Evolutionary conservation across 2,113 vertebrate species (phyloP).

Genomic region (Gallinago paraguaiae): DNA sequence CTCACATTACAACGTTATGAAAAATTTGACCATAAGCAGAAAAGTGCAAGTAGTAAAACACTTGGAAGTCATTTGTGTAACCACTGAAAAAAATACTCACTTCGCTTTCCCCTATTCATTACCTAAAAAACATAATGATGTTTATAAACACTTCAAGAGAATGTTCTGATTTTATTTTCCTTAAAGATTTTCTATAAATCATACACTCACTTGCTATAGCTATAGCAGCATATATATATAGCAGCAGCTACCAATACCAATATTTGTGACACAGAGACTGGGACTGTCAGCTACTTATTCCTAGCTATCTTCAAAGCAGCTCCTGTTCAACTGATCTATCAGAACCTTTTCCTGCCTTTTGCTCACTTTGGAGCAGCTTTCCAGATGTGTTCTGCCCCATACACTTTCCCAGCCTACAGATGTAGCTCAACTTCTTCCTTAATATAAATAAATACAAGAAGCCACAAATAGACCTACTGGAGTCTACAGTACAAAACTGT

Average conservation of each 20-base stretch:
- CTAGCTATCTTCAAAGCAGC: not conserved
- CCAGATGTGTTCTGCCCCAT: not conserved
- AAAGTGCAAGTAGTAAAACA: not conserved
- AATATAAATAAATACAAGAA: not conserved
- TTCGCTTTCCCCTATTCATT: not conserved
- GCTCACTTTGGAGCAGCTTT: not conserved
- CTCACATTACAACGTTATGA: not conserved
- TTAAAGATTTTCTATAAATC: not conserved
- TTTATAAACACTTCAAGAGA: not conserved
- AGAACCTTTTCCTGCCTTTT: not conserved
- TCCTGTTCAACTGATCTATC: not conserved
- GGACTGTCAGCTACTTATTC: not conserved
- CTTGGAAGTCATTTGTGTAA: not conserved
- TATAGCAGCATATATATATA: not conserved
- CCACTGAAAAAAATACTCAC: not conserved
- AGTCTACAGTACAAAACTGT: not conserved
- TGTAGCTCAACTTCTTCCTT: not conserved
- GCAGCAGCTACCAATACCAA: not conserved
- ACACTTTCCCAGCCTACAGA: not conserved
- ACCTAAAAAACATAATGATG: not conserved
- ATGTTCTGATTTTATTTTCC: not conserved
- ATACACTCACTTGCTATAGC: not conserved
- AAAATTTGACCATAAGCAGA: not conserved
- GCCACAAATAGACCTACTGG: not conserved
- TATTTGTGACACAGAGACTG: not conserved